Conservation (phyloP, 1,140 invertebrate genomes). For the Lepidurus apus region DNA sequence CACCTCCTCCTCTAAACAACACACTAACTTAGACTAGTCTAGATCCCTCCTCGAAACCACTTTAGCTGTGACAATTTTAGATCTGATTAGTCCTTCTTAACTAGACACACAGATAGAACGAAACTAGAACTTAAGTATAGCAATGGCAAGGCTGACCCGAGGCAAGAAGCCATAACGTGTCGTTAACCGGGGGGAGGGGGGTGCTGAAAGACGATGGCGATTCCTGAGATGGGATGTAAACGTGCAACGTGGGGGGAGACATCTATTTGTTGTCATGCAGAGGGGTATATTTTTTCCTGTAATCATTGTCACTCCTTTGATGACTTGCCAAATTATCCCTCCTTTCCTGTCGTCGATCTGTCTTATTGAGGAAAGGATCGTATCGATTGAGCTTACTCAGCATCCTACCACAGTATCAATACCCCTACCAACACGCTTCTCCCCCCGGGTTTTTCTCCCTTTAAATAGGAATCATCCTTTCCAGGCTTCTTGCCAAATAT, state of each 20-base stretch:
- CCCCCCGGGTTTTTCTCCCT: background rate
- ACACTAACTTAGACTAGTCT: background rate
- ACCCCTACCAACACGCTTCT: no score
- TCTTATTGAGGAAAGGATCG: constrained; percentile 15
- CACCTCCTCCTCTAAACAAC: background rate
- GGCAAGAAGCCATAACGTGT: constrained; percentile 1
- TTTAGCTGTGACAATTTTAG: constrained; percentile 1
- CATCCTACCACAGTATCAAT: background rate
- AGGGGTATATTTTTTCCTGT: background rate
- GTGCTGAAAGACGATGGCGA: background rate
- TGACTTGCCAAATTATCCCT: constrained; percentile 10
- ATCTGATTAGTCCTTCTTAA: background rate
- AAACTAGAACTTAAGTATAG: background rate
- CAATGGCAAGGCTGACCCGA: constrained; percentile 15
- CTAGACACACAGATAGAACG: background rate
- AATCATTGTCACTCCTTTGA: constrained; percentile 22
- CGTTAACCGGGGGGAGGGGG: background rate
- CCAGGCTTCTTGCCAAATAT: background rate
- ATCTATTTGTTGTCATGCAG: background rate
- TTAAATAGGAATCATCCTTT: background rate
- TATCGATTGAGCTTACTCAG: constrained; percentile 21
- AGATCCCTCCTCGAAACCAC: background rate
- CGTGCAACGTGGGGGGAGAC: background rate
- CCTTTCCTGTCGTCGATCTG: constrained; percentile 20
- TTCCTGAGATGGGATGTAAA: background rate